Conservation (phyloP, 2,888 invertebrate genomes). For the Acheta domesticus region DNA sequence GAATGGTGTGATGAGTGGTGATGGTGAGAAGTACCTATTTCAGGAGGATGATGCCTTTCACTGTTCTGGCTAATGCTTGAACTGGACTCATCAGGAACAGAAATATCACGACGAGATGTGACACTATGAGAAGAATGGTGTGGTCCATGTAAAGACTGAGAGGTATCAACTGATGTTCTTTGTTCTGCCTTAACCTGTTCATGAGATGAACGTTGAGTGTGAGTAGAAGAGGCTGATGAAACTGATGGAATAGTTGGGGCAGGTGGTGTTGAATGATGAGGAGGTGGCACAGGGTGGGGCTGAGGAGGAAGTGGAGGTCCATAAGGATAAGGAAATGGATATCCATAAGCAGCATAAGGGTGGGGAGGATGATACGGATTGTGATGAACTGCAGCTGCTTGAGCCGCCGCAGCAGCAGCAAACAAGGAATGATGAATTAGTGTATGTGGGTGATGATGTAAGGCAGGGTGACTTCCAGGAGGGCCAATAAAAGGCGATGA, state of each 20-base stretch:
- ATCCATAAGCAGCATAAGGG: constrained; percentile 55
- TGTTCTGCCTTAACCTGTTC: constrained; percentile 31
- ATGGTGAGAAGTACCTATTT: constrained; percentile 63
- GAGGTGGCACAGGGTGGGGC: constrained; percentile 64
- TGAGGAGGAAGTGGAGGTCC: constrained; percentile 56
- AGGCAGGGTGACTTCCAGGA: constrained; percentile 46
- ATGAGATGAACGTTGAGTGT: constrained; percentile 27
- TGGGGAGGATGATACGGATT: constrained; percentile 60
- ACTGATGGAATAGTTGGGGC: constrained; percentile 21
- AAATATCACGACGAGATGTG: constrained; percentile 53
- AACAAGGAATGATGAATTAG: constrained; percentile 65
- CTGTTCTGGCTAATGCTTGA: background rate
- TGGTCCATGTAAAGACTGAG: constrained; percentile 64
- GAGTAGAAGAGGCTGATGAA: constrained; percentile 28
- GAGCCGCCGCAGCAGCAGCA: constrained; percentile 58
- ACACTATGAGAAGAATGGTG: constrained; percentile 66
- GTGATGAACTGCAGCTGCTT: constrained; percentile 62
- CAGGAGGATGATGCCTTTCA: constrained; percentile 54
- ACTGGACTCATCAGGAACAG: constrained; percentile 27
- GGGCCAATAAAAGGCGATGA: constrained; percentile 58
- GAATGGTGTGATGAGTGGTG: constrained; percentile 62
- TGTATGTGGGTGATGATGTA: constrained; percentile 63
- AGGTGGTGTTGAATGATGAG: constrained; percentile 33
- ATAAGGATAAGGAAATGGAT: constrained; percentile 69
- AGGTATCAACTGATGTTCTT: constrained; percentile 57